A percentile compares a stretch with the other conserved stretches of the same genome.
Evolutionary conservation across 2,888 invertebrate species (phyloP).

Genomic region (Macaria liturata): DNA sequence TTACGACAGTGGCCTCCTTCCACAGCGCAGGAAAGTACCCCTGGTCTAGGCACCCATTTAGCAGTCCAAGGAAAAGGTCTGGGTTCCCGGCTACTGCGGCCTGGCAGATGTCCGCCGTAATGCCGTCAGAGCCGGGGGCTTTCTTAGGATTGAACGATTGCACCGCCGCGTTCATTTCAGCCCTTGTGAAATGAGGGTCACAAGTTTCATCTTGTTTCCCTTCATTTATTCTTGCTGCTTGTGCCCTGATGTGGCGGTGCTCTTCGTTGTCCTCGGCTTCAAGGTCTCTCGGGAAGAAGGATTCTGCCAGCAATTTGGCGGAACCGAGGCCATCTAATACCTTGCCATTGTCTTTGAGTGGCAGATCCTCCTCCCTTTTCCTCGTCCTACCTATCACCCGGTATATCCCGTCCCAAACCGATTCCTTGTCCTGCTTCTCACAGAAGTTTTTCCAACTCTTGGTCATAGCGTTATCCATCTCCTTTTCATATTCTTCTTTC

Average conservation of each 20-base stretch:
- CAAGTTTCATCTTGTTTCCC: neutral
- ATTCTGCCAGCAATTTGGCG: too few species aligned
- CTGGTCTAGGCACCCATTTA: conserved; percentile 2
- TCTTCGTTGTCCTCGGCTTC: too few species aligned
- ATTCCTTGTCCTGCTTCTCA: conserved; percentile 22
- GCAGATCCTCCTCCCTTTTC: too few species aligned
- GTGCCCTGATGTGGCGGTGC: neutral
- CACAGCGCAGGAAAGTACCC: too few species aligned
- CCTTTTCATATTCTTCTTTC: conserved; percentile 1
- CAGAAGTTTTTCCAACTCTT: conserved; percentile 28
- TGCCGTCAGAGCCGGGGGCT: conserved; percentile 16
- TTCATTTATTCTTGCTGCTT: neutral
- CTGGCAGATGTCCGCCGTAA: conserved; percentile 14
- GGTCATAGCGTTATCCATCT: too few species aligned
- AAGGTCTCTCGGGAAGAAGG: too few species aligned
- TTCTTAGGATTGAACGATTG: conserved; percentile 14
- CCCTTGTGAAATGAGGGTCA: conserved; percentile 1
- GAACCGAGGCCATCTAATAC: too few species aligned
- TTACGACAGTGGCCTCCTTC: too few species aligned
- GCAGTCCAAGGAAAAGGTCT: neutral
- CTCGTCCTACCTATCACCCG: too few species aligned
- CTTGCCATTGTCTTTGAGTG: too few species aligned
- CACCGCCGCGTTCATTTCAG: conserved; percentile 1
- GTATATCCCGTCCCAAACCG: too few species aligned
- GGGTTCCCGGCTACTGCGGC: neutral